Percentiles rank a stretch among this genome's conserved stretches.
Evolutionary conservation across 2,113 vertebrate genomes (phyloP).

Genomic region (Lampris megalopsis): DNA sequence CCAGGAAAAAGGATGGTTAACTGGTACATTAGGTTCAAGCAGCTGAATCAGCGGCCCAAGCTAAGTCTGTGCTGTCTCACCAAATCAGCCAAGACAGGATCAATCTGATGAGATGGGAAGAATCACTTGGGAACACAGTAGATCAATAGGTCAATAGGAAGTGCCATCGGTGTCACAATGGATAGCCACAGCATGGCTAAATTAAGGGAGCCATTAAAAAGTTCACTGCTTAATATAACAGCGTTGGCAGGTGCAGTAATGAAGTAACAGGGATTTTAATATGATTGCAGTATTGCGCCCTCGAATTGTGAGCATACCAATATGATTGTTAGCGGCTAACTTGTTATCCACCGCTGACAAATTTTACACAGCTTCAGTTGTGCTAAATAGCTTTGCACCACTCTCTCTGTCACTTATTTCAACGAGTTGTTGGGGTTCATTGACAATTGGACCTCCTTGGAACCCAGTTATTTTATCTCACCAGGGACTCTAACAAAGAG

Average conservation of each 20-base stretch:
- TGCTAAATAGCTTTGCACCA: slow-evolving; percentile 20
- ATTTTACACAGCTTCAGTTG: slow-evolving; percentile 28
- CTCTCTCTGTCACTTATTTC: not conserved
- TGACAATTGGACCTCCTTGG: slow-evolving; percentile 24
- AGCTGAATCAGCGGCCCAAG: slow-evolving; percentile 52
- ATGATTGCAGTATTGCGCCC: not conserved
- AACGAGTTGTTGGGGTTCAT: slow-evolving; percentile 1
- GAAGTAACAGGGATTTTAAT: slow-evolving; percentile 29
- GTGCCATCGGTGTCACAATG: slow-evolving; percentile 46
- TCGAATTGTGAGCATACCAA: not conserved
- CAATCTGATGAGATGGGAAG: slow-evolving; percentile 59
- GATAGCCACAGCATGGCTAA: slow-evolving; percentile 45
- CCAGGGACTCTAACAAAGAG: slow-evolving; percentile 47
- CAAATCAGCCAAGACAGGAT: slow-evolving; percentile 69
- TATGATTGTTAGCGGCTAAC: not conserved
- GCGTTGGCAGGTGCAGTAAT: slow-evolving; percentile 36
- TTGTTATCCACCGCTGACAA: not conserved
- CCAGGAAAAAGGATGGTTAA: slow-evolving; percentile 8
- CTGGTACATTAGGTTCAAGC: slow-evolving; percentile 27
- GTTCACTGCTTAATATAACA: slow-evolving; percentile 38
- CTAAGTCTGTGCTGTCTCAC: slow-evolving; percentile 69
- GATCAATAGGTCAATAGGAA: slow-evolving; percentile 73
- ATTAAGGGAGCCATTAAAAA: slow-evolving; percentile 44
- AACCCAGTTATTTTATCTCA: slow-evolving; percentile 37
- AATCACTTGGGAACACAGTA: slow-evolving; percentile 51